Base-by-base conservation (phyloP, 1,140 invertebrate species). In the Ceratina calcarata region DNA sequence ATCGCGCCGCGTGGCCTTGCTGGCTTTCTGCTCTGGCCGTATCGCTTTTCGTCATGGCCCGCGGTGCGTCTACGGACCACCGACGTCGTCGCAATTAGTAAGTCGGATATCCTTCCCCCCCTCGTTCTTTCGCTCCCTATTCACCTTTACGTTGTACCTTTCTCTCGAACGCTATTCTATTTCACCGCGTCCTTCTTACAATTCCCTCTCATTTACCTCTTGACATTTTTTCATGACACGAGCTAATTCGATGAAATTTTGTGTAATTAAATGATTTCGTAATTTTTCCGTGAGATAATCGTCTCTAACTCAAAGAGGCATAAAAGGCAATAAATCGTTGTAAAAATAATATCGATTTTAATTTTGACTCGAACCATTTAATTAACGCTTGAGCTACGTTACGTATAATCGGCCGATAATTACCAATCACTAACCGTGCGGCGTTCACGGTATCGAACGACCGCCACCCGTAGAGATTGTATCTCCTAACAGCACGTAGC, bases 31-130 rank as follows among this genome's bases (percentile, higher is more conserved):
- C 76, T 57, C 74, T 69, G 80, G 67, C 86, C 83, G 80, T 87
- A 87, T 87, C 81, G 87, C 87, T 89, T 87, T 87, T 89, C 87
- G 85, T 89, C 86, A 88, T 87, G 84, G 78, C 72, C 82, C 79
- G 81, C 78, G 78, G 82, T 83, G 81, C 61, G 72, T 68, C 81
- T 78, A 64, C 76, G 87, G 87, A 89, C 87, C 87, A 88, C 87
- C 87, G 81, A 84, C 85, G 87, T 88, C 85, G 87, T 74, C 78
- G 87, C 87, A 89, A 89, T 89, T 89, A 89, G 87, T 89, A 89
- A 89, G 87, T 88, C 86, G 85, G 84, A 88, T 87, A 86, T 88
- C 87, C 78, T 83, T 77, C 74, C 78, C 84, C n/a, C n/a, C 76
- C 72, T 78, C 75, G 76, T 80, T 77, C 78, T 53, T 62, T 75